Evolutionary conservation across 2,888 invertebrate species (phyloP), one percentile per base, ranked within the genome.

Genomic region (Troides oblongomaculatus): DNA sequence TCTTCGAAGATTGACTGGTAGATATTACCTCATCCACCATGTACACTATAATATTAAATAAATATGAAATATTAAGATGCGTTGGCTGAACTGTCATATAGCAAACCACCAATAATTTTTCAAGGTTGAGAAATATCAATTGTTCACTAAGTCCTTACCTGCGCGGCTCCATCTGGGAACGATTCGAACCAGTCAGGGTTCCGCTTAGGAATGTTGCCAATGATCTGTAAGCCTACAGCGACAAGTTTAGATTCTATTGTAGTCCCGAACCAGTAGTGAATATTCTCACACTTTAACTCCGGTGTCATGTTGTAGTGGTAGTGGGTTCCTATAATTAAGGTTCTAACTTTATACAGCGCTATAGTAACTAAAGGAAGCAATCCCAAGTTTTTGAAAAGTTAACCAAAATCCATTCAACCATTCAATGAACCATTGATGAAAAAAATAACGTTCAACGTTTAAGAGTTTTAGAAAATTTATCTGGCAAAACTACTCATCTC

Each of bases 231-330:
- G 4, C 88, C 86, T 0, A 84, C 81, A n/a, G 87, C 89, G 57
- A 89, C 76, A 30, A 86, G 78, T 17, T 87, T 81, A 0, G 84
- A 84, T 23, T 82, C 76, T 36, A 81, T 83, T 2, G 83, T 82
- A 72, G 87, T 69, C n/a, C 79, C 83, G 72, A 88, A 88, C 86
- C 87, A 90, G 21, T 88, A 87, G 67, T 84, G 70, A n/a, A 80
- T 62, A 8, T 82, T 76, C 65, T 86, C 83, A 76, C 89, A 90
- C 30, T 79, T 79, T 74, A 84, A 76, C 21, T 82, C 77, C 2
- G 77, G 75, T 0, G 84, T 83, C 83, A 87, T 83, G 71, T 89
- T 87, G 79, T 87, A 84, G 76, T 86, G 84, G 75, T 88, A 88
- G 69, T 88, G 89, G 2, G 83, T 88, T 25, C 89, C 89, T 89